Base-by-base conservation (phyloP, 2,113 vertebrate genomes). In the Piaya cayana region DNA sequence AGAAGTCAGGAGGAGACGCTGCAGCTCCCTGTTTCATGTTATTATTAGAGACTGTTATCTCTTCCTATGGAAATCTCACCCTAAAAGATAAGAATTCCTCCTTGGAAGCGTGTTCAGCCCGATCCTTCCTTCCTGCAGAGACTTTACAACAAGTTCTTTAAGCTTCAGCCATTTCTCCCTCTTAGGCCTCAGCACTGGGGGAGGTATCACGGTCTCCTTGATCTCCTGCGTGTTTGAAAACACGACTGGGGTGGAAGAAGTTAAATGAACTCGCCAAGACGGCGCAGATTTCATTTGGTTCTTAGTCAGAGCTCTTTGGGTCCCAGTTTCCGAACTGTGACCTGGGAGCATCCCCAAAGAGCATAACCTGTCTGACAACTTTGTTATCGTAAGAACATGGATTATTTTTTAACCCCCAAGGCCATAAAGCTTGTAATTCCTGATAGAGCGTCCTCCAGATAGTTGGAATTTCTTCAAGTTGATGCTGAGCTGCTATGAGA, bases 341-440 rank as follows among this genome's bases (percentile, higher is more conserved):
- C 36, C 30, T 25, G 34, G 45, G 30, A 42, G 6, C 34, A 15
- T 69, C 49, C 21, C 15, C 7, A 15, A 29, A 59, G 39, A 39
- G 11, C 3, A 0, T 34, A 13, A 0, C 1, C 36, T 63, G 47
- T 36, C 6, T 16, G 43, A 36, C 69, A 76, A 58, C 13, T 43
- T 63, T 1, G 2, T 49, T 16, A 10, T 17, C 20, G 11, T 37
- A 11, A 50, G 59, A 45, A 37, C 11, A n/a, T 1, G 12, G 58
- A 18, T 49, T 49, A 6, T 43, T 36, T 34, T 50, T 36, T 34
- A 58, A 72, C 50, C 17, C 9, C 34, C 34, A 25, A 59, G 43
- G 37, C 20, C 18, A 5, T 8, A 15, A 70, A 67, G 14, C 49
- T 65, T 67, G 21, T 15, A 5, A 36, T 68, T 71, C 26, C 22